Conservation (phyloP, 2,888 invertebrate species). For the Andrena marginata region DNA sequence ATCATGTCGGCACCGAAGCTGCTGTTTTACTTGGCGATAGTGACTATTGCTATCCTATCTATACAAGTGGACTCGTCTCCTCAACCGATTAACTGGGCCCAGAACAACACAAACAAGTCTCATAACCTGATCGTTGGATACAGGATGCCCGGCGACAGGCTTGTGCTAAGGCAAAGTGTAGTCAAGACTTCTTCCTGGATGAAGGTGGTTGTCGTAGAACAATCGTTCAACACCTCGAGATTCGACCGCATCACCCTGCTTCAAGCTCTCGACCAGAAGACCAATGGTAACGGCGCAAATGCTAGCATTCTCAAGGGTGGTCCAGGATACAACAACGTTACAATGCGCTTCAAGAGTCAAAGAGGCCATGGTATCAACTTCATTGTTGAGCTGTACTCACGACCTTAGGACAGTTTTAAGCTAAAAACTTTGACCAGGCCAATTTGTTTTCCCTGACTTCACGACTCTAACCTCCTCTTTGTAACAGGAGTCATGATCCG, state of each 20-base stretch:
- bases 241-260: constrained; percentile 81
- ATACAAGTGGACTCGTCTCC: constrained; percentile 36
- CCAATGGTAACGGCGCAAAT: constrained; percentile 85
- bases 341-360: constrained; percentile 85
- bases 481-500: not conserved
- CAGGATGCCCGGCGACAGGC: constrained; percentile 71
- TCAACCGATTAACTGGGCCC: not conserved
- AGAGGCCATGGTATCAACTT: constrained; percentile 85
- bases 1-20: constrained; percentile 52
- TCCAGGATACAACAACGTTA: constrained; percentile 79
- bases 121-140: constrained; percentile 74
- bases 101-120: constrained; percentile 55
- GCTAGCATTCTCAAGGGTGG: constrained; percentile 84
- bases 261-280: constrained; percentile 83
- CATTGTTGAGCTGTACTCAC: constrained; percentile 83
- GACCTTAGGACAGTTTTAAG: not conserved
- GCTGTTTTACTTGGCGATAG: constrained; percentile 24
- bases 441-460: not conserved
- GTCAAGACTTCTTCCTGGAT: constrained; percentile 75
- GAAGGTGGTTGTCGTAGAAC: constrained; percentile 72
- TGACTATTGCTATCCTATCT: constrained; percentile 31
- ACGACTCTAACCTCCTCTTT: not conserved
- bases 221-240: constrained; percentile 66
- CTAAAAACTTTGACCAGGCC: too few relatives aligned
- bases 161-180: constrained; percentile 66